These are phyloP conservation scores for Hemitrygon akajei DNA, from an alignment of 2,797 vertebrate species.

Conservation along the genomic window DNA sequence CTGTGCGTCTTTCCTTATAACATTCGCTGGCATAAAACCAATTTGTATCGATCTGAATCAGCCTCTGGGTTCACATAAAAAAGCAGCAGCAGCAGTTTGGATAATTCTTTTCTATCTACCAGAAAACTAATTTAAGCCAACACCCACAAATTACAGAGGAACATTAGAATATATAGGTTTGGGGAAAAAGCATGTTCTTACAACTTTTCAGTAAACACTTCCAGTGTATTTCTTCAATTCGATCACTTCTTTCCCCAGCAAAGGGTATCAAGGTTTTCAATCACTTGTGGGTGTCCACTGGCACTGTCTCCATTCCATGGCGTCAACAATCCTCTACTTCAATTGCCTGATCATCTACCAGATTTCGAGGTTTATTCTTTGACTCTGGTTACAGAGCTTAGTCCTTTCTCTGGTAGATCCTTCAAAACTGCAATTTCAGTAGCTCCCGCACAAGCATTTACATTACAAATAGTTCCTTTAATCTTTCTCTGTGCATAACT, in stretches of 20 bases:
- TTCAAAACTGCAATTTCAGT: background rate
- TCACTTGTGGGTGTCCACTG: background rate
- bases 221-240: background rate
- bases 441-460: background rate
- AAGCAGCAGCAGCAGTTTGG: background rate
- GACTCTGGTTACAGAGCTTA: background rate
- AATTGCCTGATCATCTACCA: background rate
- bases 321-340: background rate
- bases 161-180: background rate
- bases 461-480: background rate
- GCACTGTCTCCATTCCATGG: background rate
- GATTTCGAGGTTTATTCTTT: background rate
- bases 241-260: background rate
- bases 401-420: background rate
- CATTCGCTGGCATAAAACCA: background rate
- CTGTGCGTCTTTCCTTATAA: background rate
- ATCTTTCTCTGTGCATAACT: background rate
- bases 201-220: background rate
- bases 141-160: background rate
- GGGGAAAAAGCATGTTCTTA: background rate
- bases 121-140: background rate
- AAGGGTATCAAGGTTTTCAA: background rate
- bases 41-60: constrained; percentile 24
- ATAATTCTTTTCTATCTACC: background rate
- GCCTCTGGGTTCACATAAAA: background rate